Base-by-base conservation (phyloP, 2,113 vertebrate species). In the Scalopus aquaticus region DNA sequence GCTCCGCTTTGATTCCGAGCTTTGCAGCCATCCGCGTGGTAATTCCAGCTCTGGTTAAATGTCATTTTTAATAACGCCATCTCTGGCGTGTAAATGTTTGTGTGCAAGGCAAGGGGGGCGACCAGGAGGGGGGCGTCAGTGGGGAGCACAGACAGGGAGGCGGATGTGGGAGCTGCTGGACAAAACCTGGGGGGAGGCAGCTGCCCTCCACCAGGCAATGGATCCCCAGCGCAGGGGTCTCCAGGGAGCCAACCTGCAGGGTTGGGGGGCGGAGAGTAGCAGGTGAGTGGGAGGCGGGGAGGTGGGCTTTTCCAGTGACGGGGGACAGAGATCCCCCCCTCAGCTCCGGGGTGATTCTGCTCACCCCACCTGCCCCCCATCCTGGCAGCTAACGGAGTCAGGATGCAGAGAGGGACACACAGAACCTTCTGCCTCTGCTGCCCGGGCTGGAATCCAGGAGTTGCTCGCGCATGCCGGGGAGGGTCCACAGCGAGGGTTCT, bases 21-120 rank as follows among this genome's bases (percentile, higher is more conserved):
- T 92, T 88, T 93, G 95, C 94, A 94, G 70, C 88, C 93, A 89
- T 97, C 95, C 90, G 81, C 42, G 16, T 70, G 76, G 87, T 90
- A 56, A 94, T 92, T 97, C 97, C 88, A 35, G 95, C 95, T 73
- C 96, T 95, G 92, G 97, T 98, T 96, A 95, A 96, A 97, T 92
- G 97, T 97, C 96, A 95, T 90, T 91, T 96, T 95, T 93, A 96
- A 97, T 97, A 96, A 97, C 73, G 56, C 96, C 97, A 65, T 90
- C 92, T 28, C 93, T 81, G 96, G 95, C 4, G 56, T 60, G 93
- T 81, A 82, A 73, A 88, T 0, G 37, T 91, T 77, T 78, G 94
- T 1, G 39, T 94, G 96, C 79, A 56, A 3, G 17, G 94, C 81
- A 64, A 84, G 65, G 37, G 35, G 80, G 81, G 78, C 32, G 58